Evolutionary conservation across 2,113 vertebrate species (phyloP), one percentile per base, ranked within the genome.

Genomic region (Protobothrops mucrosquamatus): DNA sequence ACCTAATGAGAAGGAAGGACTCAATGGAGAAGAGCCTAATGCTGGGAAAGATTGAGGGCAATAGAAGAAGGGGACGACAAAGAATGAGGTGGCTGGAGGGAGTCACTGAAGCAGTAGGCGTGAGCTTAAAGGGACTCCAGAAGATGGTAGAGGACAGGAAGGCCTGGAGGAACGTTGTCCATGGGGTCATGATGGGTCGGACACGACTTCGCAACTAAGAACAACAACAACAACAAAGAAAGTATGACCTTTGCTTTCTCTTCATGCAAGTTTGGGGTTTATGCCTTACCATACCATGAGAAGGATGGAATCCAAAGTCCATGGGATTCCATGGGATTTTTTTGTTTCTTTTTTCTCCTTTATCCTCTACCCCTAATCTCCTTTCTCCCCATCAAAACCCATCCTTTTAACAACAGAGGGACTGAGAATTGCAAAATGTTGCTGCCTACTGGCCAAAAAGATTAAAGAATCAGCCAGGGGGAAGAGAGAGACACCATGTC

Each of bases 211-310:
- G 4, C 46, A 46, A 46, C 46, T 46, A 46, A 46, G 4, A 46
- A 46, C 46, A 46, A 46, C 46, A 46, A 46, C 46, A 46, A 46
- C 4, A 46, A 46, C 46, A 46, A 51, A 51, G 48, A 9, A 51
- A 51, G 9, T 51, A 51, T 87, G 23, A 51, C 12, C 1, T 95
- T 94, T 95, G 93, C 92, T 95, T 95, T 95, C 94, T 95, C 94
- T 96, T 90, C 95, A 94, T 92, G 55, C 91, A 94, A 96, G 94
- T 95, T 94, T 94, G 85, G 95, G 89, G 95, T 96, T 94, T 93
- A 95, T 14, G 5, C n/a, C 64, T 74, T 69, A 57, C 20, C 22
- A 57, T n/a, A 15, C 95, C 92, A 96, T 95, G 91, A 34, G 91
- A 74, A 96, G 94, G 29, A n/a, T 15, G 29, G 29, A 94, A 92